These are phyloP conservation scores for Rhegmatorhina hoffmannsi DNA, from an alignment of 2,113 vertebrate genomes.

Conservation along the genomic window DNA sequence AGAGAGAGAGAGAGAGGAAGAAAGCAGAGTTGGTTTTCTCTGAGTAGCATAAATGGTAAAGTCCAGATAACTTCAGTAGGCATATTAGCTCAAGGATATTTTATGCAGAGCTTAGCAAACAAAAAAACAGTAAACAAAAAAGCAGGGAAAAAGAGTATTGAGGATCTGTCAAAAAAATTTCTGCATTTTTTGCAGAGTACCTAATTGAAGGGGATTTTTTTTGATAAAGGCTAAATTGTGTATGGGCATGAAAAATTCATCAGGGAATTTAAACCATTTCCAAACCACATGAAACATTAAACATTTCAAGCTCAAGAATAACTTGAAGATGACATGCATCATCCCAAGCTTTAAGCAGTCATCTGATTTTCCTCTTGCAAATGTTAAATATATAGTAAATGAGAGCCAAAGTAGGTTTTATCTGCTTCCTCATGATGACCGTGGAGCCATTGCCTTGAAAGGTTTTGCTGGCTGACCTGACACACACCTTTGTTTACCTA, in stretches of 20 bases:
- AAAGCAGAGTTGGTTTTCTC: slow-evolving; percentile 30
- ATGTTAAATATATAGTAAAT: neutral
- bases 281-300: slow-evolving; percentile 56
- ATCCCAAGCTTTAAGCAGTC: slow-evolving; percentile 19
- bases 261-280: slow-evolving; percentile 60
- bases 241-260: slow-evolving; percentile 57
- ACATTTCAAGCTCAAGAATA: slow-evolving; percentile 30
- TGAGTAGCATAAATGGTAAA: slow-evolving; percentile 3
- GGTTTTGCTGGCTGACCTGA: slow-evolving; percentile 19
- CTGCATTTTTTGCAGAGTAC: slow-evolving; percentile 17
- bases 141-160: accelerated
- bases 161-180: slow-evolving; percentile 4
- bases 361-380: slow-evolving; percentile 27
- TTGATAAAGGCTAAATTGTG: slow-evolving; percentile 40
- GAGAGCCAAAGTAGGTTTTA: neutral
- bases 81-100: neutral
- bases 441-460: neutral
- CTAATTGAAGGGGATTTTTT: slow-evolving; percentile 53
- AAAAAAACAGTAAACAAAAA: neutral
- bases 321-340: slow-evolving; percentile 42
- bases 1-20: neutral
- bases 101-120: neutral
- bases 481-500: neutral
- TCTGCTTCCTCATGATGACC: neutral
- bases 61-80: neutral